phyloP scores from a whole-genome alignment of 2,113 vertebrate species.

The Condylura cristata region DNA sequence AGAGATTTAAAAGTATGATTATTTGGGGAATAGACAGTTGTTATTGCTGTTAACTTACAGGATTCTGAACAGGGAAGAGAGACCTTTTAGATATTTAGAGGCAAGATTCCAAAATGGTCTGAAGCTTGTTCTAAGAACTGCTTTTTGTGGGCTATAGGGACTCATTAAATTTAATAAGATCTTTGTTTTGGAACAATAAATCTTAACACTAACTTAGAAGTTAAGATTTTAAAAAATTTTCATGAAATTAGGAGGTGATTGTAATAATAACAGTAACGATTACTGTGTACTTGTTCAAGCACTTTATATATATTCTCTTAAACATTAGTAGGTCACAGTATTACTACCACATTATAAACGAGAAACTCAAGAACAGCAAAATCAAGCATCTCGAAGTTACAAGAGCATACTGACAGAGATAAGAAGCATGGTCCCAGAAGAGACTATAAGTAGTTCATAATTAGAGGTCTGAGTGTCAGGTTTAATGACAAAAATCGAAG shows the following conservation, averaged over 20 bases:
- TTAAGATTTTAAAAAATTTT: conserved; percentile 3
- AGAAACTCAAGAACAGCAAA: not conserved
- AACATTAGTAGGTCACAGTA: not conserved
- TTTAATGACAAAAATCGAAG: not conserved
- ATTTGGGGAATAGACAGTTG: not conserved
- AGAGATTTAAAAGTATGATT: not conserved
- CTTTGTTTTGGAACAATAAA: not conserved
- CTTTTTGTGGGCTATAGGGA: not conserved
- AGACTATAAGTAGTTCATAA: not conserved
- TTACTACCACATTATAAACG: not conserved
- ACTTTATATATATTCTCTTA: not conserved
- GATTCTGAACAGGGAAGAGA: conserved; percentile 7
- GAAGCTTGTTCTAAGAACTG: not conserved
- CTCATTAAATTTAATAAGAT: not conserved
- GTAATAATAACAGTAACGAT: not conserved
- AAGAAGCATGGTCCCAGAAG: not conserved
- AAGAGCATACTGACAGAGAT: not conserved
- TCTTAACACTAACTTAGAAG: not conserved
- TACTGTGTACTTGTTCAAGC: not conserved
- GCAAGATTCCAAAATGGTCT: not conserved
- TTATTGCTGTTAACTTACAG: not conserved
- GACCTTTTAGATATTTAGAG: not conserved
- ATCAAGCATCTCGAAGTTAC: not conserved
- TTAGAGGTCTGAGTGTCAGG: not conserved
- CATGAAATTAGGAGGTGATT: not conserved